phyloP scores from a whole-genome alignment of 2,888 invertebrate species.

The Sicus ferrugineus region DNA sequence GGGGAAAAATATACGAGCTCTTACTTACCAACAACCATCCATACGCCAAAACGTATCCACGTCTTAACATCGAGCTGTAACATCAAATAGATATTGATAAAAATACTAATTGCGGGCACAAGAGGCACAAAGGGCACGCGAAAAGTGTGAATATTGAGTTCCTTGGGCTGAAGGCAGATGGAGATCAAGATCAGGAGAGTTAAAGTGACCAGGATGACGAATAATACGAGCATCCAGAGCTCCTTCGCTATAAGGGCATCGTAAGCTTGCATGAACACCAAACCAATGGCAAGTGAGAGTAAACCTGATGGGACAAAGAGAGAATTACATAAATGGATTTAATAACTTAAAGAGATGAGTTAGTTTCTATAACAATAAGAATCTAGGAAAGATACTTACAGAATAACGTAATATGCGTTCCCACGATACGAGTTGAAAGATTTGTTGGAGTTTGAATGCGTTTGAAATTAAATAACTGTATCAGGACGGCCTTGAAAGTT shows the following conservation, averaged over 20 bases:
- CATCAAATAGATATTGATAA: slow-evolving; percentile 87
- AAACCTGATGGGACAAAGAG: slow-evolving; percentile 54
- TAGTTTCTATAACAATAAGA: no score
- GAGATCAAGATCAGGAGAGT: slow-evolving; percentile 49
- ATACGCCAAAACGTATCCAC: slow-evolving; percentile 83
- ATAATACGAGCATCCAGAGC: slow-evolving; percentile 53
- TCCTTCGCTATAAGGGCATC: slow-evolving; percentile 49
- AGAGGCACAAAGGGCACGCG: slow-evolving; percentile 87
- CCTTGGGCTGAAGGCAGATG: slow-evolving; percentile 59
- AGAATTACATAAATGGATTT: no score
- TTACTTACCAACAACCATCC: slow-evolving; percentile 85
- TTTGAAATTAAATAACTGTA: slow-evolving; percentile 57
- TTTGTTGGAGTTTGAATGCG: slow-evolving; percentile 50
- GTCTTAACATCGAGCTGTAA: slow-evolving; percentile 78
- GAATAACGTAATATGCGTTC: slow-evolving; percentile 51
- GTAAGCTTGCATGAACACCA: slow-evolving; percentile 54
- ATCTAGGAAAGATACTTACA: slow-evolving; percentile 49
- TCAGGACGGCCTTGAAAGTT: slow-evolving; percentile 46
- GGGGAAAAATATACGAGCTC: no score
- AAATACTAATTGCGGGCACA: slow-evolving; percentile 81
- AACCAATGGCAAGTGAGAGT: slow-evolving; percentile 53
- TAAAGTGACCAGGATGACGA: slow-evolving; percentile 47
- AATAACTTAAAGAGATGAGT: not conserved
- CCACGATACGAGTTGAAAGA: slow-evolving; percentile 56
- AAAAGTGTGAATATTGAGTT: slow-evolving; percentile 51